Base-by-base conservation (phyloP, 2,113 vertebrate genomes). In the Passer domesticus region DNA sequence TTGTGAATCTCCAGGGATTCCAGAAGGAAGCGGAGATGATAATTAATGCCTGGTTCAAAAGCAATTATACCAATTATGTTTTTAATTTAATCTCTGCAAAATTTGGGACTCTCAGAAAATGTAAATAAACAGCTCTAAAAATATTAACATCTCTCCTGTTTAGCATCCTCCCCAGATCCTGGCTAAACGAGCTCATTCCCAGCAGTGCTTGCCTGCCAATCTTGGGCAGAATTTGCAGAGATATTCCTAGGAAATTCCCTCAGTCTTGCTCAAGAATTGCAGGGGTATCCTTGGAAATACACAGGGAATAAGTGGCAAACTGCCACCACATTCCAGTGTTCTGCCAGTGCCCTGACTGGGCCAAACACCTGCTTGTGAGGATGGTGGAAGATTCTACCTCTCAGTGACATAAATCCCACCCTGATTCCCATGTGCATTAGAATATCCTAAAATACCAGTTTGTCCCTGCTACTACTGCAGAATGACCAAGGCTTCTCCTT, bases 21-120 rank as follows among this genome's bases (percentile, higher is more conserved):
- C 87, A 84, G 75, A 87, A 95, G 86, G 93, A 92, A 96, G 93
- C 4, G 1, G 62, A 85, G 83, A 85, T 81, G 90, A 83, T 95
- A 96, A 97, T 97, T 97, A 95, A 95, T 91, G 88, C 89, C 77
- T 90, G 92, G 94, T 93, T 97, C 95, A 79, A 91, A 96, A 93
- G 90, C 93, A 94, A 95, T 96, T 95, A 96, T 50, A 78, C 75
- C 96, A 97, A 95, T 97, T 96, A 96, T 90, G 93, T 60, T 95
- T 95, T 96, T 96, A 95, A 96, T 97, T 95, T 95, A 95, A 93
- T 94, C 93, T 93, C 91, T 62, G 82, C 72, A 84, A 92, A 95
- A 95, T 88, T 83, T 88, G 80, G 89, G 93, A 60, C 91, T 94
- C 95, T 94, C 46, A 58, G 78, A 88, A 95, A 95, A 96, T 66